A percentile compares a stretch with the other conserved stretches of the same genome.
These are phyloP conservation scores for Arremon aurantiirostris DNA, from an alignment of 2,797 vertebrate species.

Conservation along the genomic window DNA sequence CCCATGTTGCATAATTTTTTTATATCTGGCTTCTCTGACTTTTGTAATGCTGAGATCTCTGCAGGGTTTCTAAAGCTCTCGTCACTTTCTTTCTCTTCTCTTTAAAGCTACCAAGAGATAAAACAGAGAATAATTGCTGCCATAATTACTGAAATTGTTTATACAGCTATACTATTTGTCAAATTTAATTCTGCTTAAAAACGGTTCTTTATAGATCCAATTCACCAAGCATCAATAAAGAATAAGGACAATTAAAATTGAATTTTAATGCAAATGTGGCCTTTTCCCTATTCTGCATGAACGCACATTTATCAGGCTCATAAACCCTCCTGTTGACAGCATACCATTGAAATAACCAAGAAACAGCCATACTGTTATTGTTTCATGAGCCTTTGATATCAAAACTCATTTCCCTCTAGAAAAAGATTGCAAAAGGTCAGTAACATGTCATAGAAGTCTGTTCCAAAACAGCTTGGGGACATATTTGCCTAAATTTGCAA, in stretches of 20 bases:
- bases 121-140: conserved; percentile 43
- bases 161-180: conserved; percentile 55
- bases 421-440: conserved; percentile 67
- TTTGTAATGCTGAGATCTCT: neutral
- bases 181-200: conserved; percentile 58
- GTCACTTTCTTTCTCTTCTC: neutral
- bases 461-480: neutral
- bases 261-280: conserved; percentile 83
- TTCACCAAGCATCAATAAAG: conserved; percentile 73
- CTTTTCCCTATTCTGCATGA: conserved; percentile 76
- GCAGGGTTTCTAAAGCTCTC: neutral
- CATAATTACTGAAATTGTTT: conserved; percentile 69
- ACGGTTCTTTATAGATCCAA: conserved; percentile 60
- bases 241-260: conserved; percentile 77
- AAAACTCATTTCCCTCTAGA: conserved; percentile 58
- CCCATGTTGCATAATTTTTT: neutral
- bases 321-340: conserved; percentile 61
- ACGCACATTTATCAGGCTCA: conserved; percentile 71
- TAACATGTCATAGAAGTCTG: neutral
- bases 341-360: conserved; percentile 52
- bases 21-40: neutral
- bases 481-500: neutral
- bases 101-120: conserved; percentile 13
- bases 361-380: conserved; percentile 57
- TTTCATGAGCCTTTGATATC: conserved; percentile 58